Evolutionary conservation across 2,888 invertebrate genomes (phyloP), one percentile per base, ranked within the genome.

Genomic region (Andrena praecox): DNA sequence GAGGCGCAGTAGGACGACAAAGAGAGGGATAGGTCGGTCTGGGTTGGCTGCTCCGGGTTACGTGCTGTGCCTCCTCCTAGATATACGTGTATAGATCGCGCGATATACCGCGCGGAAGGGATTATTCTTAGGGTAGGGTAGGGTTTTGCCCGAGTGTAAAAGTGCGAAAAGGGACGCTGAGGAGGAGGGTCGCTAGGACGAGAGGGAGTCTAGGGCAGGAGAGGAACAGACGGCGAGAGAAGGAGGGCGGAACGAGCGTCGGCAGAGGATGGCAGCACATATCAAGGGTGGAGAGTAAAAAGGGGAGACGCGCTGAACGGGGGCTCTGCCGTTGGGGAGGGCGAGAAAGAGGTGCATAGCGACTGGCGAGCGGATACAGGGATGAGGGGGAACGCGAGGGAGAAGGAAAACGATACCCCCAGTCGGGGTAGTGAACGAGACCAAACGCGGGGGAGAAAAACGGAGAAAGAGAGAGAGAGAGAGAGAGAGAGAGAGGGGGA

Each of bases 81-180:
- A 89, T 81, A 78, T 50, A 72, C 79, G 82, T 24, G 62, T 88
- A 89, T 89, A 90, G 90, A 91, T 90, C 86, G 88, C 82, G 86
- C 89, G 88, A 88, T 87, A 87, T 84, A 82, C 86, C 87, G 85
- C 77, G 82, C 80, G 85, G 85, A 84, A 82, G 89, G 87, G 90
- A 90, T 91, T 90, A 89, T 91, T 91, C 91, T 91, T 91, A 90
- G 89, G 90, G 89, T 90, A 92, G 91, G 89, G 89, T 91, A 91
- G 91, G 89, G 90, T 89, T 91, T 87, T 87, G 84, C 89, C 85
- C 85, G 86, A 88, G 89, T 88, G 92, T 87, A 90, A 90, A 90
- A 92, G 92, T 92, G 92, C 90, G 92, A 91, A 92, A 91, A 91
- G 90, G 85, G 80, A 83, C 80, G 83, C 24, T 68, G 87, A 84